These are phyloP conservation scores for Leptopilina myrica DNA, from an alignment of 2,888 invertebrate genomes.

Conservation along the genomic window DNA sequence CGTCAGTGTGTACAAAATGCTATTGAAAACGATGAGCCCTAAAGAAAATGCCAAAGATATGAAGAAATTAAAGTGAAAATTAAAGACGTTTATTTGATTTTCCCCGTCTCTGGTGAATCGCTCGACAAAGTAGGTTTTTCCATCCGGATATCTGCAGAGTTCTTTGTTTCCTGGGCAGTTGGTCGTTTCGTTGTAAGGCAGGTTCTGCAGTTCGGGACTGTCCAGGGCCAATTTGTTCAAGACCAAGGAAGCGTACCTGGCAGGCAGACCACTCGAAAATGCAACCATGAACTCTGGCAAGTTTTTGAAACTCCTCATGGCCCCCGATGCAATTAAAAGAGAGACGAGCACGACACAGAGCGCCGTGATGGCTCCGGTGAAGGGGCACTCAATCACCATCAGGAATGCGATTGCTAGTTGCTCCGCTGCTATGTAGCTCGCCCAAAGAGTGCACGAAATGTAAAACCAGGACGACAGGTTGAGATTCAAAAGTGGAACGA, in stretches of 20 bases:
- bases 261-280: conserved; percentile 69
- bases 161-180: conserved; percentile 75
- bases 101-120: conserved; percentile 81
- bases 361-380: conserved; percentile 87
- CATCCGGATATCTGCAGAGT: conserved; percentile 84
- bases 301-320: conserved; percentile 68
- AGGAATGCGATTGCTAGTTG: conserved; percentile 90
- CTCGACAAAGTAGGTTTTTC: conserved; percentile 85
- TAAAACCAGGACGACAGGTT: conserved; percentile 69
- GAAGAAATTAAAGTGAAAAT: conserved; percentile 87
- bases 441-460: conserved; percentile 83
- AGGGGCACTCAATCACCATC: conserved; percentile 87
- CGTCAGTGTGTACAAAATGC: conserved; percentile 90
- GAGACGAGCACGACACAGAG: conserved; percentile 87
- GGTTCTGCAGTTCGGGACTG: conserved; percentile 63
- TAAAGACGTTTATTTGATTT: conserved; percentile 80
- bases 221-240: conserved; percentile 72
- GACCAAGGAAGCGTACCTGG: conserved; percentile 72
- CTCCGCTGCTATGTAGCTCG: conserved; percentile 90
- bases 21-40: conserved; percentile 88
- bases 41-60: conserved; percentile 90
- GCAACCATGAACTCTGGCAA: conserved; percentile 71
- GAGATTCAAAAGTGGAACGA: conserved; percentile 79
- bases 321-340: conserved; percentile 73
- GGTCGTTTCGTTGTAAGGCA: conserved; percentile 78